Evolutionary conservation across 2,797 vertebrate genomes (phyloP).

Genomic region (Clarias platycephalus): DNA sequence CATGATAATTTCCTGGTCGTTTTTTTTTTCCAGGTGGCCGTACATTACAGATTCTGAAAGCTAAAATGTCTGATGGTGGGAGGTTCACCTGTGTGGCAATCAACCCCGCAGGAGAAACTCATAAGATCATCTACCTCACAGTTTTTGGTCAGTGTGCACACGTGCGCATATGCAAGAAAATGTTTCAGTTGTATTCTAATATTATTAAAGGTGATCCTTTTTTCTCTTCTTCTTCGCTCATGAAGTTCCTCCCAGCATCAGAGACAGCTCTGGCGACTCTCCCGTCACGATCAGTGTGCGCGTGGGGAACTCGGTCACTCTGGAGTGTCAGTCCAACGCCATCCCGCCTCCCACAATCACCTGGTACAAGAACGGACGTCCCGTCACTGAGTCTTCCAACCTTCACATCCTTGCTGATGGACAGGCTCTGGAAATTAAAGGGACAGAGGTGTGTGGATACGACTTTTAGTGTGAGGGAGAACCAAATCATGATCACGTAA

Average conservation of each 20-base stretch:
- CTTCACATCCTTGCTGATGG: constrained; percentile 75
- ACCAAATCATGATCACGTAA: background rate
- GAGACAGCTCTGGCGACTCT: constrained; percentile 76
- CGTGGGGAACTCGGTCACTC: constrained; percentile 72
- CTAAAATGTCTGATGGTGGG: constrained; percentile 85
- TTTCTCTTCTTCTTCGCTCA: background rate
- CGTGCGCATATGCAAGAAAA: background rate
- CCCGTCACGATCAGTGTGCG: constrained; percentile 80
- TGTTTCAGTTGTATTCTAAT: background rate
- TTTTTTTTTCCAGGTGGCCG: constrained; percentile 78
- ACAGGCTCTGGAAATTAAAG: constrained; percentile 79
- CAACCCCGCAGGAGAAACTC: constrained; percentile 88
- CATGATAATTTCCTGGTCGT: background rate
- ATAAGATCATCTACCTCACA: constrained; percentile 84
- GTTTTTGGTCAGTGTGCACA: constrained; percentile 81
- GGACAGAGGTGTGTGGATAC: constrained; percentile 78
- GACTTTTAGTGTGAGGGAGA: too few relatives aligned
- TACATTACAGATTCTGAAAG: constrained; percentile 86
- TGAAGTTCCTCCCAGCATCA: constrained; percentile 92
- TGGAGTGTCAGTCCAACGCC: constrained; percentile 90
- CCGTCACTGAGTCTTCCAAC: constrained; percentile 75
- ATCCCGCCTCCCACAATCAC: constrained; percentile 87
- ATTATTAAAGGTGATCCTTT: background rate
- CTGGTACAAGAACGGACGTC: constrained; percentile 90
- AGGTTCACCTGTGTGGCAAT: constrained; percentile 89